Evolutionary conservation across 2,888 invertebrate species (phyloP).

Genomic region (Scaeva pyrastri): DNA sequence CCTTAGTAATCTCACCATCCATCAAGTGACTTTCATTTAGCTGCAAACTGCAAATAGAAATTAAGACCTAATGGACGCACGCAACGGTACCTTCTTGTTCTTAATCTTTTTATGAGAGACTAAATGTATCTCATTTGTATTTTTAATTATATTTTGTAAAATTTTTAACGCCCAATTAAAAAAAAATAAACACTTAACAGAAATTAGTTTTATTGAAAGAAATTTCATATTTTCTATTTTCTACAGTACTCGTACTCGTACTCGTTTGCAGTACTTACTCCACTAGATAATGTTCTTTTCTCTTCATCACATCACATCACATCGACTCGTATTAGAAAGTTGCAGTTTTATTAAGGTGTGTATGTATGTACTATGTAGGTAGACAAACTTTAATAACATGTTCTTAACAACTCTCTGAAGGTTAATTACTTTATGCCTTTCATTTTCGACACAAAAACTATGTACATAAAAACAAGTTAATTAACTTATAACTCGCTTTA

Average conservation of each 20-base stretch:
- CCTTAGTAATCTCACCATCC: too few species aligned
- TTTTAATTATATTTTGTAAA: neutral
- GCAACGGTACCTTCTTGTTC: too few species aligned
- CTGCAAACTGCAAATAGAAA: too few species aligned
- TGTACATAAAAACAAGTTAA: neutral
- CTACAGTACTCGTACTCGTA: neutral
- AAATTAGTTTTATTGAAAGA: neutral
- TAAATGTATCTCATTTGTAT: neutral
- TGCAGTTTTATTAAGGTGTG: neutral
- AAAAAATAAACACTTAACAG: neutral
- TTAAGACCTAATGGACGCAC: too few species aligned
- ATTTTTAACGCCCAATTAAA: neutral
- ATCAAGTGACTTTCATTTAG: too few species aligned
- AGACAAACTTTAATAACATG: slow-evolving; percentile 21
- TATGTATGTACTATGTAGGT: too few species aligned
- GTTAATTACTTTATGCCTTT: slow-evolving; percentile 24
- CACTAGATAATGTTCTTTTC: neutral
- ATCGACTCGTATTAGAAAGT: slow-evolving; percentile 38
- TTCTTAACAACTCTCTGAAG: slow-evolving; percentile 21
- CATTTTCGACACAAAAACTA: slow-evolving; percentile 22
- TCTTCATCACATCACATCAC: neutral
- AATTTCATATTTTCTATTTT: neutral
- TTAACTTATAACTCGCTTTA: slow-evolving; percentile 1
- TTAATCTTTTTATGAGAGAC: too few species aligned
- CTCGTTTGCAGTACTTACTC: too few species aligned